A percentile compares a stretch with the other conserved stretches of the same genome.
Conservation (phyloP, 2,888 invertebrate genomes). For the Epiblema foenella region DNA sequence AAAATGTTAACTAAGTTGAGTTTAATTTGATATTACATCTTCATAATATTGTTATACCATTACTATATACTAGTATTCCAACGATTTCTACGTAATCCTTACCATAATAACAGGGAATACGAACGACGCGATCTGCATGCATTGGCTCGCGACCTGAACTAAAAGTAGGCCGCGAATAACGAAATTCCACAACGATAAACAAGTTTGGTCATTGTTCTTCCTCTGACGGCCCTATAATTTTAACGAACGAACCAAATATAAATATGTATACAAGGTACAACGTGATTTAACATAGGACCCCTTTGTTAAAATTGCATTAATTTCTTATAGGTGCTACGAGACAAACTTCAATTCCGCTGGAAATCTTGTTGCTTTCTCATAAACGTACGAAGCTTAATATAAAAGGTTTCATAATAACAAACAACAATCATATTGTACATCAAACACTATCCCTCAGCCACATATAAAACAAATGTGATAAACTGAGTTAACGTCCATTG, state of each 20-base stretch:
- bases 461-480: background rate
- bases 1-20: background rate
- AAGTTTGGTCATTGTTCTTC: slow-evolving; percentile 25
- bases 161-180: slow-evolving; percentile 43
- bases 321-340: background rate
- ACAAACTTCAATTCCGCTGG: background rate
- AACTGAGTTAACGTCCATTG: background rate
- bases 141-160: slow-evolving; percentile 39
- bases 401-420: background rate
- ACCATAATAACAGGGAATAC: slow-evolving; percentile 33
- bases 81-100: slow-evolving; percentile 14
- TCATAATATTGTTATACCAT: background rate
- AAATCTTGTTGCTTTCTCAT: background rate
- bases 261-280: background rate
- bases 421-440: background rate
- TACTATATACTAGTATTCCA: background rate
- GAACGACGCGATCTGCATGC: slow-evolving; percentile 34
- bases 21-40: no score
- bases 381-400: background rate
- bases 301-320: background rate
- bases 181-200: slow-evolving; percentile 42
- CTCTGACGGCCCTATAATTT: background rate
- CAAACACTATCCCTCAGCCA: background rate
- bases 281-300: background rate
- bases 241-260: background rate